These are phyloP conservation scores for Cotesia chilonis DNA, from an alignment of 1,140 invertebrate genomes.

Conservation along the genomic window DNA sequence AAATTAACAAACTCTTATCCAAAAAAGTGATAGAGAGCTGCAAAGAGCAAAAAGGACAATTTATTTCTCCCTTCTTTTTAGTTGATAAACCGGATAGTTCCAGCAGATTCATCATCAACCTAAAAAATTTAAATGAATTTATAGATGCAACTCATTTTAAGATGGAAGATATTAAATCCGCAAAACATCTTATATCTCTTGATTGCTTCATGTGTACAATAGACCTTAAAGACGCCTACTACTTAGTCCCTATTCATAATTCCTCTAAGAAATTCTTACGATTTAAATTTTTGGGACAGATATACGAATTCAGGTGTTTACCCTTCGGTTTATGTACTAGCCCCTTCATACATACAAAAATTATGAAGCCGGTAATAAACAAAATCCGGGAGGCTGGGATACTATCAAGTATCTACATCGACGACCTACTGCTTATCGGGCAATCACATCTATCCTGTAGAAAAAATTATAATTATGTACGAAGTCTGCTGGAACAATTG, in stretches of 20 bases:
- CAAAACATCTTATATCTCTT: neutral
- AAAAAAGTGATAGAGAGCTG: neutral
- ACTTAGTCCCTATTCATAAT: neutral
- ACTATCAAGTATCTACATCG: neutral
- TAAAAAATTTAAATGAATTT: slow-evolving; percentile 21
- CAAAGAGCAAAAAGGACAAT: neutral
- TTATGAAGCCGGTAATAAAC: slow-evolving; percentile 15
- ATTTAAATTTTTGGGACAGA: slow-evolving; percentile 7
- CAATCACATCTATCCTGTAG: neutral
- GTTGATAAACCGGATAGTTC: neutral
- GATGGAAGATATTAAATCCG: slow-evolving; percentile 20
- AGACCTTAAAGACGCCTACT: slow-evolving; percentile 23
- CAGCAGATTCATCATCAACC: slow-evolving; percentile 9
- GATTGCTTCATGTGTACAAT: slow-evolving; percentile 12
- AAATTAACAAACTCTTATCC: neutral
- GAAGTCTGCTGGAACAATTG: slow-evolving; percentile 6
- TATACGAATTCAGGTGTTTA: slow-evolving; percentile 16
- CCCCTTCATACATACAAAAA: slow-evolving; percentile 16
- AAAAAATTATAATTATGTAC: neutral
- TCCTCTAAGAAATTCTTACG: slow-evolving; percentile 2
- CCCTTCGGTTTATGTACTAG: slow-evolving; percentile 17
- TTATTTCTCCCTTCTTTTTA: slow-evolving; percentile 6
- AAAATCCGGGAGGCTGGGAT: neutral
- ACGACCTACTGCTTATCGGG: slow-evolving; percentile 6
- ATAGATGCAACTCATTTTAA: slow-evolving; percentile 6